phyloP scores from a whole-genome alignment of 2,888 invertebrate species.

The Himalopsyche anomala region DNA sequence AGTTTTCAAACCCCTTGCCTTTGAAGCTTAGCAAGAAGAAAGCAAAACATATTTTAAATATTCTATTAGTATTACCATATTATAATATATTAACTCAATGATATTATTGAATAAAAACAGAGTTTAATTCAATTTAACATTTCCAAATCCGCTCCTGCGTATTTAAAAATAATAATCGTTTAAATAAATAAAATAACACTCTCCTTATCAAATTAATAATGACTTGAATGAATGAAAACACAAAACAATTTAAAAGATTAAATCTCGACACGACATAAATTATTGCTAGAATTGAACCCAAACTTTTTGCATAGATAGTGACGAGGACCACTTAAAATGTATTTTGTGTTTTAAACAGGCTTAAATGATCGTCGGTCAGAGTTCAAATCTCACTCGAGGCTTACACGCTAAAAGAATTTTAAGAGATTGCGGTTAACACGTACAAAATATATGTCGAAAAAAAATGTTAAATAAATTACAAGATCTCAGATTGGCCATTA shows the following conservation, averaged over 20 bases:
- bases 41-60: too few species aligned
- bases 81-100: too few species aligned
- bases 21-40: too few species aligned
- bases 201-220: background rate
- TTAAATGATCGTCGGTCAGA: slow-evolving; percentile 27
- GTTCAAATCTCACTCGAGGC: slow-evolving; percentile 26
- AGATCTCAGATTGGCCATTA: too few species aligned
- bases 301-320: slow-evolving; percentile 7
- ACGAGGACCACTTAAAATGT: background rate
- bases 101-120: too few species aligned
- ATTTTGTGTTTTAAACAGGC: slow-evolving; percentile 13
- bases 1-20: too few species aligned
- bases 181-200: slow-evolving; percentile 11
- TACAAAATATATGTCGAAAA: background rate
- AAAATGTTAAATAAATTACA: too few species aligned
- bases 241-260: slow-evolving; percentile 20
- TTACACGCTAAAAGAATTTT: slow-evolving; percentile 26
- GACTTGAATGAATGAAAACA: slow-evolving; percentile 26
- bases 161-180: slow-evolving; percentile 6
- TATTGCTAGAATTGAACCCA: background rate
- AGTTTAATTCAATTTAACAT: background rate
- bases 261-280: slow-evolving; percentile 10
- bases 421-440: slow-evolving; percentile 26
- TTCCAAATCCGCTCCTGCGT: background rate
- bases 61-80: too few species aligned